phyloP scores from a whole-genome alignment of 2,113 vertebrate genomes.

The Polypterus bichir region DNA sequence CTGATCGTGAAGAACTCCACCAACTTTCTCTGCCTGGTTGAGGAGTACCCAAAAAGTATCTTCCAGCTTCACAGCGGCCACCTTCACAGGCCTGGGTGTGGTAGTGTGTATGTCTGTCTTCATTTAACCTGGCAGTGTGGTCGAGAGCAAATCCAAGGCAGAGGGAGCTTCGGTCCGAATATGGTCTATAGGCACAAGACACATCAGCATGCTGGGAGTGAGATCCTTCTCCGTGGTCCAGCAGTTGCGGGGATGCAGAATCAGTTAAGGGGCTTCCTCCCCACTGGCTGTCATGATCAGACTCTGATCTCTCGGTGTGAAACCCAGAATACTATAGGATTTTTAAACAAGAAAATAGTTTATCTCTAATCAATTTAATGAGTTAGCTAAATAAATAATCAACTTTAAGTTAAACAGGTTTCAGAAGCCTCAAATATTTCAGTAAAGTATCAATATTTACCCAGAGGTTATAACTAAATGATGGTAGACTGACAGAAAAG shows the following conservation, averaged over 20 bases:
- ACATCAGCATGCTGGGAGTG: slow-evolving; percentile 55
- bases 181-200: slow-evolving; percentile 75
- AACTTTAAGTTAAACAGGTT: too few relatives aligned
- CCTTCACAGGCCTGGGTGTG: slow-evolving; percentile 67
- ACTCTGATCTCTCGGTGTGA: slow-evolving; percentile 79
- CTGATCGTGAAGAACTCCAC: slow-evolving; percentile 67
- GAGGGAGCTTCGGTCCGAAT: slow-evolving; percentile 57
- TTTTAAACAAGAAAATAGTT: slow-evolving; percentile 1
- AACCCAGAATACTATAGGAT: slow-evolving; percentile 74
- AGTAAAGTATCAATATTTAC: too few relatives aligned
- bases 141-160: slow-evolving; percentile 74
- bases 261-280: slow-evolving; percentile 81
- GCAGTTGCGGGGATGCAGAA: slow-evolving; percentile 72
- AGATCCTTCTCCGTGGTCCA: slow-evolving; percentile 61
- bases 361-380: not conserved
- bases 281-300: slow-evolving; percentile 88
- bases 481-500: too few relatives aligned
- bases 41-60: slow-evolving; percentile 78
- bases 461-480: too few relatives aligned
- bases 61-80: slow-evolving; percentile 76
- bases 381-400: not conserved
- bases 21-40: slow-evolving; percentile 66
- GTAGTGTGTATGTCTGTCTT: slow-evolving; percentile 55
- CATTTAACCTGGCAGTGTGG: slow-evolving; percentile 49
- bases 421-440: too few relatives aligned